Base-by-base conservation (phyloP, 1,140 invertebrate species). In the Agrypnia vestita region DNA sequence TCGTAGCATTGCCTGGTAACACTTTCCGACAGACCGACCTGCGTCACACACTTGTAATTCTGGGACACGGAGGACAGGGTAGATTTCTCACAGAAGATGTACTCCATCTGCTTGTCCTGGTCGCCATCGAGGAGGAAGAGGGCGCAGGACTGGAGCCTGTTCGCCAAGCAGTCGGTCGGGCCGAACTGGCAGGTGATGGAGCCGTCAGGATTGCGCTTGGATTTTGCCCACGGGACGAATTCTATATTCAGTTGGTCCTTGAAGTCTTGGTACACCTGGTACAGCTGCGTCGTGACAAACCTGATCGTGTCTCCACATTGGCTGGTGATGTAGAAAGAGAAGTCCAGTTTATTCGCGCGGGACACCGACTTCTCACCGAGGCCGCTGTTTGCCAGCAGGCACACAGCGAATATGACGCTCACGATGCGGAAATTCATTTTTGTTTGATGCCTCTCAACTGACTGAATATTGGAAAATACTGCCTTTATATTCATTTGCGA, bases 191-290 rank as follows among this genome's bases (percentile, higher is more conserved):
- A 89, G 4, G 75, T 76, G 3, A 86, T 64, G 9, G 15, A 77
- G n/a, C 83, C 85, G n/a, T 84, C 81, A 11, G 76, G 71, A 21
- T 79, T 62, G 15, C 85, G 80, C 25, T 19, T 64, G 0, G 87
- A 85, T 53, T 86, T 85, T 6, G 87, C 88, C 88, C 88, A 89
- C 0, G 87, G 86, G 0, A 89, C 82, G 49, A 88, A 88, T 72
- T 88, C 84, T 0, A 88, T 61, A 9, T 88, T 85, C 47, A 89
- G 53, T 51, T 84, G 86, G 0, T 86, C 74, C 7, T 84, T 84
- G 59, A 86, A 86, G 7, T 85, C 80, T 64, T 85, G 76, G 55
- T 86, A 89, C 0, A 85, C 79, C 11, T 84, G 82, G 6, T 64
- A 67, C 11, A 88, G 56, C 56, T 86, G 80, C 19, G 80, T 47